Conservation (phyloP, 2,113 vertebrate species). For the Hippocampus zosterae region DNA sequence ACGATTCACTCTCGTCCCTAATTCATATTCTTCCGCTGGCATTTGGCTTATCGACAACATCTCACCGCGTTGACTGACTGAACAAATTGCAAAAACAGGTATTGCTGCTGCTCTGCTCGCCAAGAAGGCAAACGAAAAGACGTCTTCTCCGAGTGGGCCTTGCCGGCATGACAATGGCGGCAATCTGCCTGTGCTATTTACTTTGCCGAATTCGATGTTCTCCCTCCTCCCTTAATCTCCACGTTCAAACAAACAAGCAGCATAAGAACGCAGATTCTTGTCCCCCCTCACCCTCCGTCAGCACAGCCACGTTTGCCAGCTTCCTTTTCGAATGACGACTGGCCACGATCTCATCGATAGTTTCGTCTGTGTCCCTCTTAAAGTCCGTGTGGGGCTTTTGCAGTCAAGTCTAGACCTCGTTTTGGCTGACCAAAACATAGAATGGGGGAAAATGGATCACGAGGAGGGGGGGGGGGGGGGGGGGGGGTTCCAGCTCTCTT, state of each 20-base stretch:
- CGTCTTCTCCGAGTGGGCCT: slow-evolving; percentile 16
- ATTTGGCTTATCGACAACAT: slow-evolving; percentile 2
- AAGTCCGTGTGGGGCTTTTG: slow-evolving; percentile 82
- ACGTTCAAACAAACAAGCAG: slow-evolving; percentile 92
- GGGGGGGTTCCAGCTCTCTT: slow-evolving; percentile 38
- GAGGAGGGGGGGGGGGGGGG: slow-evolving; percentile 25
- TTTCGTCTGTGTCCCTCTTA: slow-evolving; percentile 82
- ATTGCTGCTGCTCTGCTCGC: background rate
- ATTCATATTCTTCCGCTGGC: background rate
- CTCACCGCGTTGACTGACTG: background rate
- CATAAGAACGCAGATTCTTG: slow-evolving; percentile 75
- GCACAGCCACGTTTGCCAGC: slow-evolving; percentile 84
- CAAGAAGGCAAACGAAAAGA: slow-evolving; percentile 32
- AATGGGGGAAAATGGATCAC: slow-evolving; percentile 62
- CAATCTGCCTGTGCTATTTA: slow-evolving; percentile 85
- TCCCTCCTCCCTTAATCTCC: slow-evolving; percentile 82
- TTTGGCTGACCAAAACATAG: slow-evolving; percentile 72
- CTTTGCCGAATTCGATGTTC: slow-evolving; percentile 81
- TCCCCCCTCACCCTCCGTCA: slow-evolving; percentile 58
- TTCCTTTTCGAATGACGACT: slow-evolving; percentile 82
- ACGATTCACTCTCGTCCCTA: background rate
- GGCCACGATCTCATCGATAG: slow-evolving; percentile 87
- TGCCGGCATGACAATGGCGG: slow-evolving; percentile 63
- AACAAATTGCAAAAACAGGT: background rate
- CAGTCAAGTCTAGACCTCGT: slow-evolving; percentile 89